Percentiles rank a stretch among this genome's conserved stretches.
Conservation (phyloP, 2,888 invertebrate species). For the Ophioninae sp. region DNA sequence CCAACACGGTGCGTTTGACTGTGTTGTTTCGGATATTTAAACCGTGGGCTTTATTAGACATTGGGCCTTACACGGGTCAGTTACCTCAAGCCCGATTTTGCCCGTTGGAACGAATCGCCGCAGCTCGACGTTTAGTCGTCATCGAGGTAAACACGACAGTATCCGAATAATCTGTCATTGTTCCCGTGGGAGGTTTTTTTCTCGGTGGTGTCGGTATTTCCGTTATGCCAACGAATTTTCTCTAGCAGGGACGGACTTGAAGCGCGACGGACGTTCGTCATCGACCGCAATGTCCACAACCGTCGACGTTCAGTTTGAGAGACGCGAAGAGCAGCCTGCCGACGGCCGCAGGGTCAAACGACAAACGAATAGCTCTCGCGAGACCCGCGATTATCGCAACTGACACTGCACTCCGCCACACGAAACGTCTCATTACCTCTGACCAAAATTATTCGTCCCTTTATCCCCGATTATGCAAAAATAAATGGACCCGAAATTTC, state of each 20-base stretch:
- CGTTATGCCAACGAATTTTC: slow-evolving; percentile 20
- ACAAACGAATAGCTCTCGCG: slow-evolving; percentile 48
- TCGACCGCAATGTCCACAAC: slow-evolving; percentile 28
- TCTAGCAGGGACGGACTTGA: slow-evolving; percentile 10
- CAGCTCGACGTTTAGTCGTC: no score
- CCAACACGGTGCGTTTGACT: no score
- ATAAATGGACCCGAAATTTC: no score
- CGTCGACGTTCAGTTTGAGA: slow-evolving; percentile 30
- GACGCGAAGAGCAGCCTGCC: slow-evolving; percentile 9
- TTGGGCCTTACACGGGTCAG: no score
- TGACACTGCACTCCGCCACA: slow-evolving; percentile 15
- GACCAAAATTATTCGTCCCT: no score
- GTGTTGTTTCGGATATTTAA: no score
- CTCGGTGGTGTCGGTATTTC: not conserved
- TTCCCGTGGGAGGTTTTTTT: not conserved
- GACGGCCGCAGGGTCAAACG: slow-evolving; percentile 43
- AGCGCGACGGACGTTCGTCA: slow-evolving; percentile 26
- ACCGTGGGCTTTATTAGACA: no score
- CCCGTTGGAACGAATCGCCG: no score
- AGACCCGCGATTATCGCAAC: slow-evolving; percentile 48
- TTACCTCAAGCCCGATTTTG: no score
- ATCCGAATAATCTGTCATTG: slow-evolving; percentile 12
- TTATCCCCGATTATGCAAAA: no score
- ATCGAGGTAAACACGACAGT: no score
- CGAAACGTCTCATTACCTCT: not conserved